A percentile compares a stretch with the other conserved stretches of the same genome.
Evolutionary conservation across 2,888 invertebrate genomes (phyloP).

Genomic region (Cryptus armator): DNA sequence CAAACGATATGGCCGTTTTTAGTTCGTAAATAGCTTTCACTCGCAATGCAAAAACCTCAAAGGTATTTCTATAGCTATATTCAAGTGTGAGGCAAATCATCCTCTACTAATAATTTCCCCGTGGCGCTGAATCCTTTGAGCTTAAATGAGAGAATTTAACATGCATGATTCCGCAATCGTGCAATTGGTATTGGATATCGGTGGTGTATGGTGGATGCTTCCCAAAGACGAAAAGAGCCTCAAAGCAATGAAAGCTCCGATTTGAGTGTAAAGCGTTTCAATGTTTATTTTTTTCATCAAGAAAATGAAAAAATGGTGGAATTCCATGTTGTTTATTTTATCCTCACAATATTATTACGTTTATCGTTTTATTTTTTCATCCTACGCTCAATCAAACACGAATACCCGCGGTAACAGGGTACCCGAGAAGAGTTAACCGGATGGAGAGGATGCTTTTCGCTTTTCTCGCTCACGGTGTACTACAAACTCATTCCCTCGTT

Average conservation of each 20-base stretch:
- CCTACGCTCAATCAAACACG: constrained; percentile 64
- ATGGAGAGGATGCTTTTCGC: neutral
- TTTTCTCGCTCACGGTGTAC: neutral
- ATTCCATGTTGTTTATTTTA: constrained; percentile 1
- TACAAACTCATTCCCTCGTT: constrained; percentile 35
- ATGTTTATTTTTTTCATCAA: neutral
- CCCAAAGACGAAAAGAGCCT: neutral
- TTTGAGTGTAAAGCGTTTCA: neutral
- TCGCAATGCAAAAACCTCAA: neutral
- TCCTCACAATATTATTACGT: constrained; percentile 1
- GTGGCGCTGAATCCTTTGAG: neutral
- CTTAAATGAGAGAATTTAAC: neutral
- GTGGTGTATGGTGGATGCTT: neutral
- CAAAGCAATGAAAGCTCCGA: neutral
- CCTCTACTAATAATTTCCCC: constrained; percentile 4
- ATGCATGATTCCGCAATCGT: neutral
- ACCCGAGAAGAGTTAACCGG: constrained; percentile 3
- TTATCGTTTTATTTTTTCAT: constrained; percentile 13
- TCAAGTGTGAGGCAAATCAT: neutral
- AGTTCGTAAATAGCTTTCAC: neutral
- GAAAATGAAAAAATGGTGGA: neutral
- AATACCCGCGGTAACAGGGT: constrained; percentile 45
- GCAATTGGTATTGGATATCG: neutral
- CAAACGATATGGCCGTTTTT: neutral
- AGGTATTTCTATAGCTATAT: neutral